Percentiles rank a stretch among this genome's conserved stretches.
phyloP scores from a whole-genome alignment of 2,113 vertebrate species.

The Pogonocichla stellata region DNA sequence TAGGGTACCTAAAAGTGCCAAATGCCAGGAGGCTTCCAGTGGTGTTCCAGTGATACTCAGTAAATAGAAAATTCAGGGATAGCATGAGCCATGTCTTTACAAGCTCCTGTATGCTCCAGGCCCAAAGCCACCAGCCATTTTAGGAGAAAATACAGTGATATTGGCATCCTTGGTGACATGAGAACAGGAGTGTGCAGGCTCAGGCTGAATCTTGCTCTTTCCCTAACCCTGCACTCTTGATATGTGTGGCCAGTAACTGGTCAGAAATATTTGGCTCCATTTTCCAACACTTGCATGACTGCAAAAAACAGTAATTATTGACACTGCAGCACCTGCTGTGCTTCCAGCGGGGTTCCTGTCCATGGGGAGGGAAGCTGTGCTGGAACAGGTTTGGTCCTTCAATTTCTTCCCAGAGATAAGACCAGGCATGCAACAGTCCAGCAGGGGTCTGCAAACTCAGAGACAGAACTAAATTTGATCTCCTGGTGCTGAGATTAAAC shows the following conservation, averaged over 20 bases:
- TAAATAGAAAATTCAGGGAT: neutral
- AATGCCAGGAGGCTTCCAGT: neutral
- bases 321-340: neutral
- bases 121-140: neutral
- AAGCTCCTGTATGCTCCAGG: neutral
- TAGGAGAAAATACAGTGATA: neutral
- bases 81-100: neutral
- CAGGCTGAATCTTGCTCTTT: neutral
- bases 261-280: neutral
- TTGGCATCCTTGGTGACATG: neutral
- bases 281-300: neutral
- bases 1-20: neutral
- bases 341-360: neutral
- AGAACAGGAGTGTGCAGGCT: neutral
- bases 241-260: neutral
- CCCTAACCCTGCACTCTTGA: neutral
- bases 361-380: neutral
- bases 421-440: neutral
- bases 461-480: neutral
- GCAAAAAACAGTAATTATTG: neutral
- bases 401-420: neutral
- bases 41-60: neutral
- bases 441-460: fast-evolving
- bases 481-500: neutral
- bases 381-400: neutral